Conservation (phyloP, 2,888 invertebrate species). For the Brenthis ino region DNA sequence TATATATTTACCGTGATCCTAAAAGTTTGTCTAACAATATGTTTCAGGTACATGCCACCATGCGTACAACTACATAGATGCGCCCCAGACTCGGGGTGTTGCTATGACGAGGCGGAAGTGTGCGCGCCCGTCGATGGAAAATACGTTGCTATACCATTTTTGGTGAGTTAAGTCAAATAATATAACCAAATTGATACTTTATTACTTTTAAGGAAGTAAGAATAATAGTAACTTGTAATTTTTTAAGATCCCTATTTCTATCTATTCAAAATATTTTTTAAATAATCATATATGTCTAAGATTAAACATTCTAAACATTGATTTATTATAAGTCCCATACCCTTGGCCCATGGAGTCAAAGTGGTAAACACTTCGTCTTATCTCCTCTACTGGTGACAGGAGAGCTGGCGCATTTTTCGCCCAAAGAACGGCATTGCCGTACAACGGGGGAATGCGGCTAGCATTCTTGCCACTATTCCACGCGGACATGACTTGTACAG, state of each 20-base stretch:
- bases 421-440: too few species aligned
- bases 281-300: not conserved
- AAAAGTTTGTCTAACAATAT: not conserved
- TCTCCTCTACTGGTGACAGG: too few species aligned
- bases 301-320: too few species aligned
- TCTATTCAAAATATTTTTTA: not conserved
- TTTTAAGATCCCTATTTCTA: not conserved
- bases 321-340: too few species aligned
- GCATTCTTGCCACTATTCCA: too few species aligned
- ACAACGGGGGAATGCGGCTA: too few species aligned
- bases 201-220: not conserved
- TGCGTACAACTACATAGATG: slow-evolving; percentile 94
- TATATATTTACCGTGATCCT: not conserved
- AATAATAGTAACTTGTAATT: not conserved
- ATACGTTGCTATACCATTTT: slow-evolving; percentile 88
- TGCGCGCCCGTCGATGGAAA: slow-evolving; percentile 90
- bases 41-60: slow-evolving; percentile 87
- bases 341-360: too few species aligned
- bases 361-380: too few species aligned
- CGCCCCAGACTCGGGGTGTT: slow-evolving; percentile 94
- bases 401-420: too few species aligned
- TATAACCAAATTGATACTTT: too few species aligned
- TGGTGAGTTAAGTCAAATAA: slow-evolving; percentile 84
- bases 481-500: too few species aligned
- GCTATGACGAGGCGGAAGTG: slow-evolving; percentile 85